Conservation (phyloP, 2,888 invertebrate genomes). For the Dione juno region DNA sequence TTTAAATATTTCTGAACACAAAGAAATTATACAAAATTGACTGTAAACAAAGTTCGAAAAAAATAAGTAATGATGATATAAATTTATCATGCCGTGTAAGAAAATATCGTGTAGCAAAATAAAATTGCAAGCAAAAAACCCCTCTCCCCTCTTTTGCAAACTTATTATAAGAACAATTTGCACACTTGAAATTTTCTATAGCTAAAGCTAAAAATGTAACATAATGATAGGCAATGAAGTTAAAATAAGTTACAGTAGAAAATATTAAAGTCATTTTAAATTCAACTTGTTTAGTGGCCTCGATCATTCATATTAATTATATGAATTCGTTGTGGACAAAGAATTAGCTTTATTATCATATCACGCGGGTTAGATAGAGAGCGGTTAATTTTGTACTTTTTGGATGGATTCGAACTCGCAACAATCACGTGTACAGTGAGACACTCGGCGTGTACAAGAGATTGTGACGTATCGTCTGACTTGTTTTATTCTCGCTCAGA, state of each 20-base stretch:
- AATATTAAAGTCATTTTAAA: background rate
- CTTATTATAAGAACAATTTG: background rate
- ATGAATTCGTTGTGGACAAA: too few relatives aligned
- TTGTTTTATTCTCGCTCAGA: conserved; percentile 5
- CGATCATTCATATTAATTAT: too few relatives aligned
- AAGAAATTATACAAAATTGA: background rate
- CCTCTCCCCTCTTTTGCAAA: too few relatives aligned
- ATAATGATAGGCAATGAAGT: background rate
- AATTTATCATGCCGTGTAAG: too few relatives aligned
- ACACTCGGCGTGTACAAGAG: conserved; percentile 8
- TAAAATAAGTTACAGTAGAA: background rate
- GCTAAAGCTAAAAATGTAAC: background rate
- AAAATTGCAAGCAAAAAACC: too few relatives aligned
- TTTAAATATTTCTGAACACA: too few relatives aligned
- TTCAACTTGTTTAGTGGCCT: too few relatives aligned
- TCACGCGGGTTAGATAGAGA: too few relatives aligned
- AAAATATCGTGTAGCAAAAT: too few relatives aligned
- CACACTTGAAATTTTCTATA: background rate
- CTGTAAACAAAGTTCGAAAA: background rate
- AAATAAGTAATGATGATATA: too few relatives aligned
- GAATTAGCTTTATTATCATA: too few relatives aligned
- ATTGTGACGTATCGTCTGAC: conserved; percentile 6
- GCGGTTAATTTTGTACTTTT: too few relatives aligned
- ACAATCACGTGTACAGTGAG: background rate
- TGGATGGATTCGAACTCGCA: background rate